Evolutionary conservation across 1,140 invertebrate genomes (phyloP), one percentile per base, ranked within the genome.

Genomic region (Ruditapes philippinarum): DNA sequence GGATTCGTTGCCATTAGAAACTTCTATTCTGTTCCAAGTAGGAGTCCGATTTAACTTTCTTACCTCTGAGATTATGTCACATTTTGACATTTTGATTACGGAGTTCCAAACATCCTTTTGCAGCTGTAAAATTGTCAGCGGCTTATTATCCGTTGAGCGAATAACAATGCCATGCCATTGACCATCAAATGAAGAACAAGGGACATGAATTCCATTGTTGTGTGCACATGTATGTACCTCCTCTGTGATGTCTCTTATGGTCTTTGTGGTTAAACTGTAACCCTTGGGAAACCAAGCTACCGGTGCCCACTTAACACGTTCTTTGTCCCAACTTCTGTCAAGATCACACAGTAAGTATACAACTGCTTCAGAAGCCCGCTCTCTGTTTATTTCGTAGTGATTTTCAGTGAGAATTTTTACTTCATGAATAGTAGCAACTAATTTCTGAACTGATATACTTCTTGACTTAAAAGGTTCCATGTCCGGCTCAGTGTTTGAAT

Each of bases 181-280:
- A 5, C 90, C 90, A 74, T 91, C 87, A 76, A 91, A 91, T 4
- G 74, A 81, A 31, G 33, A 68, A 54, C 74, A 74, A 9, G 87
- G 87, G 0, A 87, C 49, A 68, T 89, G 74, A 5, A 91, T 25
- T 22, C 87, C 90, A 45, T 7, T 25, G 12, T 60, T 73, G 36
- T 33, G 28, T 51, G 81, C 89, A 36, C 57, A n/a, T 22, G 22
- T 3, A 14, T 73, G 65, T n/a, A 86, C 51, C n/a, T 74, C 45
- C 54, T 91, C 73, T 0, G 49, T 11, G 33, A 82, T 82, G 17
- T 40, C 38, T n/a, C 74, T 25, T 28, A 90, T 31, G 14, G 74
- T 82, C 1, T 79, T 54, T 1, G 25, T 40, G 0, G 54, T 38
- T 14, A 88, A 22, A 68, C 80, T 84, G 40, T 88, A 80, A 22